Evolutionary conservation across 2,888 invertebrate genomes (phyloP), one percentile per base, ranked within the genome.

Genomic region (Druceiella hillmani): DNA sequence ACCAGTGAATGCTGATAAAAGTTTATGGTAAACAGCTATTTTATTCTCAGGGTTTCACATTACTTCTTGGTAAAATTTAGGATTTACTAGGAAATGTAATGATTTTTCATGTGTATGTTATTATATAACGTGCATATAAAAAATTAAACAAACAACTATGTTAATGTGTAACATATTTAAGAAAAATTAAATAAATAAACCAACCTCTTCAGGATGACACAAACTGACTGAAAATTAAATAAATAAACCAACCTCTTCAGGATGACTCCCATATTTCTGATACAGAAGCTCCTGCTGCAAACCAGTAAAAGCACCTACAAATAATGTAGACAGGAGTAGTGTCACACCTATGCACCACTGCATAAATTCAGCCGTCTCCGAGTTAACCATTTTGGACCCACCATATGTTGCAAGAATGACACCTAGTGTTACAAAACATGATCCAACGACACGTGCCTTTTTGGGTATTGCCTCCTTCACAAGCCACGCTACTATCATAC

Each of bases 181-280:
- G 7, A 27, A 29, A 13, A 9, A 5, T 12, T 4, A 6, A 3
- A 29, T 29, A 14, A 5, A 17, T 9, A 10, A 7, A 33, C 27
- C 35, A 45, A 65, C 70, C 64, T 70, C 70, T 51, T 66, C 56
- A 2, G 69, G 62, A 48, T 68, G 61, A 48, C 67, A 69, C n/a
- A n/a, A n/a, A 10, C 13, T 13, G 4, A 22, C 4, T 24, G 5
- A 12, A 11, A 3, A 7, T 12, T 22, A 14, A 20, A 14, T 7
- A 36, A 9, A 13, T 9, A 33, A 15, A 33, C 27, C 35, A 45
- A 65, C 70, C 64, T 70, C 70, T 51, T 66, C 56, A 2, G 69
- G 62, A 48, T 68, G 61, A 48, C 67, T 69, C n/a, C 69, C 70
- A 55, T 66, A 66, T 43, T 61, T 61, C 0, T 55, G 50, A 55